Percentiles rank a stretch among this genome's conserved stretches.
Evolutionary conservation across 2,113 vertebrate species (phyloP).

Genomic region (Drymodes brunneopygia): DNA sequence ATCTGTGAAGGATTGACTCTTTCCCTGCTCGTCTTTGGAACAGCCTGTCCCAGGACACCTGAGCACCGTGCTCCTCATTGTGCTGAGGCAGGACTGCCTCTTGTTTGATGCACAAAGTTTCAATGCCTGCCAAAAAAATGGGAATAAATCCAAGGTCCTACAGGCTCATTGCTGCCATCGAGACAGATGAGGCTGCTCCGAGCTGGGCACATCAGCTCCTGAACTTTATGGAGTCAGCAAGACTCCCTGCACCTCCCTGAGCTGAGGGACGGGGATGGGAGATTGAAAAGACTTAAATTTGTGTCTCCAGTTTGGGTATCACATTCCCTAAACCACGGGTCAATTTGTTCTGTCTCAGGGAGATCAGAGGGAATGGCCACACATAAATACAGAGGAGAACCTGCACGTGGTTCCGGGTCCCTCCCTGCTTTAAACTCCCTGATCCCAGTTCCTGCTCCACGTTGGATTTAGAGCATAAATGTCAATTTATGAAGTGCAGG

Average conservation of each 20-base stretch:
- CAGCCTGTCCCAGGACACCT: background rate
- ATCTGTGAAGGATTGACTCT: background rate
- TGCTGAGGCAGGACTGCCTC: background rate
- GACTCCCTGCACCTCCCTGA: background rate
- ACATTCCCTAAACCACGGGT: background rate
- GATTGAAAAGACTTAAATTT: slow-evolving; percentile 31
- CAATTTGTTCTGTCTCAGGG: background rate
- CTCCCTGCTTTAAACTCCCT: background rate
- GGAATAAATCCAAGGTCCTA: background rate
- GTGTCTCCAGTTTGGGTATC: background rate
- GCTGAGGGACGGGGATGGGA: background rate
- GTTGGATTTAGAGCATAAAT: background rate
- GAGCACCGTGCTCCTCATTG: fast-evolving
- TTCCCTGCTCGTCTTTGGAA: background rate
- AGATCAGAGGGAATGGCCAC: background rate
- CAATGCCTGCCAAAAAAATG: background rate
- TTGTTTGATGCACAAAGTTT: background rate
- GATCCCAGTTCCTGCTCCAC: slow-evolving; percentile 1
- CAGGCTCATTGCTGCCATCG: background rate
- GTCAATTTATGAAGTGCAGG: background rate
- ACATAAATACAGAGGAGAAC: slow-evolving; percentile 26
- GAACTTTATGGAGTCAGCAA: background rate
- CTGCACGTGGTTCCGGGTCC: background rate
- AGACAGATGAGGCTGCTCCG: background rate
- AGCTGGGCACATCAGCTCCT: background rate